Percentiles rank a stretch among this genome's conserved stretches.
Evolutionary conservation across 2,888 invertebrate species (phyloP).

Genomic region (Spisula subtruncata): DNA sequence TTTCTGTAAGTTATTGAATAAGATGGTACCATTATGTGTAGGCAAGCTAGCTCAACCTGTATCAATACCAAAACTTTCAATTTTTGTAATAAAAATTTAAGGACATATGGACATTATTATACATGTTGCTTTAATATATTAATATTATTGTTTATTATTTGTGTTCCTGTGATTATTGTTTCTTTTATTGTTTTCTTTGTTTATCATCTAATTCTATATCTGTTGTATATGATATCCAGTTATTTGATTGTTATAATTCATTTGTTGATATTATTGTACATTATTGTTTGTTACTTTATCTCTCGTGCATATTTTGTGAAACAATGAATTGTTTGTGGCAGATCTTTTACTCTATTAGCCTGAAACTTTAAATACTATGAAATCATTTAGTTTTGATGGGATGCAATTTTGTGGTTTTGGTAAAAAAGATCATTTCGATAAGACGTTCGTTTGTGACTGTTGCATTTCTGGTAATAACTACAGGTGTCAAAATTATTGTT

Average conservation of each 20-base stretch:
- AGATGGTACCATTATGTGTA: no score
- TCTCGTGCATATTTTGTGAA: background rate
- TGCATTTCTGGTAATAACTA: no score
- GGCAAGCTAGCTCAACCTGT: no score
- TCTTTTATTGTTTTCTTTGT: background rate
- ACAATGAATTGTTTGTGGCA: background rate
- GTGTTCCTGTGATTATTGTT: background rate
- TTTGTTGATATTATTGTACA: background rate
- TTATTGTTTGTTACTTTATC: background rate
- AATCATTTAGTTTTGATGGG: no score
- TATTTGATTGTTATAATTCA: constrained; percentile 4
- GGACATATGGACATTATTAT: no score
- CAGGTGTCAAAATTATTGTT: no score
- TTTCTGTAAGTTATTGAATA: no score
- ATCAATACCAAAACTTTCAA: no score
- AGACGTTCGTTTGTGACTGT: no score
- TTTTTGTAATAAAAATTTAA: no score
- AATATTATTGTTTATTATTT: constrained; percentile 7
- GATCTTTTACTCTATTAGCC: background rate
- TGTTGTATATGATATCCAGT: constrained; percentile 17
- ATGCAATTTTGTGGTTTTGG: no score
- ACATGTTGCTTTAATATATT: background rate
- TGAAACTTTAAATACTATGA: background rate
- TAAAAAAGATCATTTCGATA: no score
- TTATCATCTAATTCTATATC: background rate